Evolutionary conservation across 2,113 vertebrate species (phyloP).

Genomic region (zebrafish (Danio rerio)): DNA sequence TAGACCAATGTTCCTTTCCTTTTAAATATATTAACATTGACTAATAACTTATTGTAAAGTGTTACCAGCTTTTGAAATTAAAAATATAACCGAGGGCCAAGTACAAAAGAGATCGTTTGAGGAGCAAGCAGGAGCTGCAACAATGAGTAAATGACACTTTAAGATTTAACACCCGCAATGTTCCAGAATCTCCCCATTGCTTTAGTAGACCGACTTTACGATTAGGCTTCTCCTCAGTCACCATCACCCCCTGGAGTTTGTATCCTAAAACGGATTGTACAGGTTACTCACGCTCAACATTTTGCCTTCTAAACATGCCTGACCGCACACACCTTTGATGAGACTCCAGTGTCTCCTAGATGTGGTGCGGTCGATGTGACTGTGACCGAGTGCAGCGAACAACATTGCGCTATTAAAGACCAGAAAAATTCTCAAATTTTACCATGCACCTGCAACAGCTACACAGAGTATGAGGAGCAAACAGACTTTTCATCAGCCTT

Average conservation of each 20-base stretch:
- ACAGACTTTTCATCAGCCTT: constrained; percentile 43
- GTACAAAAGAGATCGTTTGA: too few species aligned
- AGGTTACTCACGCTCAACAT: too few species aligned
- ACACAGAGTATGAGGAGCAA: constrained; percentile 35
- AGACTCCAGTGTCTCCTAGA: constrained; percentile 45
- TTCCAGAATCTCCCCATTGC: constrained; percentile 47
- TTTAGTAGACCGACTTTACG: constrained; percentile 20
- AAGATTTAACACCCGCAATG: constrained; percentile 37
- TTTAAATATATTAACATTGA: too few species aligned
- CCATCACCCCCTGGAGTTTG: constrained; percentile 74
- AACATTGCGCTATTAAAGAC: constrained; percentile 52
- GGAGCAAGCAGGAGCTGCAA: too few species aligned
- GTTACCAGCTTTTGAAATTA: too few species aligned
- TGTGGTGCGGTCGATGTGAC: constrained; percentile 28
- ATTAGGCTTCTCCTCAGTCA: constrained; percentile 79
- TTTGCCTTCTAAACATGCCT: constrained; percentile 12
- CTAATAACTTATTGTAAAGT: too few species aligned
- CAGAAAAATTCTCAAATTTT: constrained; percentile 39
- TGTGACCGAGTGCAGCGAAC: constrained; percentile 46
- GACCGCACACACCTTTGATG: constrained; percentile 36
- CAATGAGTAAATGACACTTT: too few species aligned
- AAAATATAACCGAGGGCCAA: too few species aligned
- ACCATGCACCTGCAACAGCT: constrained; percentile 37
- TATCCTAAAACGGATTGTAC: constrained; percentile 36
- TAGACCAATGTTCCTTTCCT: too few species aligned